Evolutionary conservation across 2,113 vertebrate species (phyloP).

Genomic region (Lathamus discolor): DNA sequence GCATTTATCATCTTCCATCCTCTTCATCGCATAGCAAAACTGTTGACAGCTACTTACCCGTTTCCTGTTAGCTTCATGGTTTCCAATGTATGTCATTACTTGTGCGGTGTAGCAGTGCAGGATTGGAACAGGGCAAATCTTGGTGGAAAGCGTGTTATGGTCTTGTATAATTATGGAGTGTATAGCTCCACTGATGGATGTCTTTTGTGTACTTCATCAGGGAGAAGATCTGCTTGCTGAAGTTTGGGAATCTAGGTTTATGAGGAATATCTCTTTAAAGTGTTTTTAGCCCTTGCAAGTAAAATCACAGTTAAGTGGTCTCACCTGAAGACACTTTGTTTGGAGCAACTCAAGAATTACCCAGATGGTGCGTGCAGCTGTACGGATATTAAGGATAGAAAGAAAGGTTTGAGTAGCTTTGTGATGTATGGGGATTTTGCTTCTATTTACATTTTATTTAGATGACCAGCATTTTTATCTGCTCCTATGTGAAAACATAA

Average conservation of each 20-base stretch:
- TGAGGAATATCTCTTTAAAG: background rate
- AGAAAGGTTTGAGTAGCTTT: background rate
- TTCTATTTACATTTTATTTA: background rate
- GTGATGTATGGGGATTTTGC: background rate
- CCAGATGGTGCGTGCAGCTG: background rate
- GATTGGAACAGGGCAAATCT: background rate
- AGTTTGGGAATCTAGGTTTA: background rate
- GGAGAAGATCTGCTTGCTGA: background rate
- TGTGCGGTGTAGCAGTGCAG: background rate
- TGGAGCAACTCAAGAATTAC: background rate
- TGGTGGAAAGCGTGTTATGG: rapidly evolving
- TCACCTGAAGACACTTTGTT: background rate
- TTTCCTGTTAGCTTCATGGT: background rate
- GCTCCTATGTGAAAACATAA: background rate
- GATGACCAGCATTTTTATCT: background rate
- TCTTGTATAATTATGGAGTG: background rate
- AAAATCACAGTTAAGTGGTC: background rate
- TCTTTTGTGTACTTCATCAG: background rate
- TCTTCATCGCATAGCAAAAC: background rate
- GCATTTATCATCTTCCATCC: background rate
- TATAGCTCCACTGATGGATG: background rate
- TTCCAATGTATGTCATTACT: background rate
- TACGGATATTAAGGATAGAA: background rate
- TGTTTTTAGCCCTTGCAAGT: background rate
- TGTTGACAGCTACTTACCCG: background rate